Evolutionary conservation across 1,140 invertebrate species (phyloP), one percentile per base, ranked within the genome.

Genomic region (Asbolus verrucosus): DNA sequence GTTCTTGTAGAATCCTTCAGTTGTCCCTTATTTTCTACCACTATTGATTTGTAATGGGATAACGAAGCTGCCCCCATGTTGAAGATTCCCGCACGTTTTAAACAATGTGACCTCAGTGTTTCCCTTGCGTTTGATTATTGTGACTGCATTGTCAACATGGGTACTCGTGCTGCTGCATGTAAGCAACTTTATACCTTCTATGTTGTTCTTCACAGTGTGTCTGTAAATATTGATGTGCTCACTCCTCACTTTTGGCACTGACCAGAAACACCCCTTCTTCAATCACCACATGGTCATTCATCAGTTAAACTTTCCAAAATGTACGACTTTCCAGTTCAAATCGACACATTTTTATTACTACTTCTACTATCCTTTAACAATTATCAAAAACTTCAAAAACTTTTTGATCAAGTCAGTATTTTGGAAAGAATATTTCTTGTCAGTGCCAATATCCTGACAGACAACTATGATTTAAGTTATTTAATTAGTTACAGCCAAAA

Each of bases 401-500:
- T n/a, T n/a, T n/a, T n/a, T 19, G n/a, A 14, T 1, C 14, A 54
- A 54, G 46, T 54, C 21, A 19, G 27, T 54, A 24, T 54, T 54
- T 30, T 54, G 46, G 46, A 54, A 54, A 27, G 46, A 15, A 1
- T 54, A 6, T 11, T 54, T 54, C 46, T 54, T 11, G 46, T 54
- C 46, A 21, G 46, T 54, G 46, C 46, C 46, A 27, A 54, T 2
- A 54, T 11, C 6, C 19, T 6, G 9, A 19, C 9, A 14, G 11
- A 27, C 11, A 11, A n/a, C 27, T 14, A 6, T 27, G n/a, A n/a
- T 11, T 36, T 36, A 54, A 54, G 13, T 54, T 13, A 6, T 33
- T 61, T 27, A 8, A 86, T 75, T 83, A 98, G 96, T 99, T 87
- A 96, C 96, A 73, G 94, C 97, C 74, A 99, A 99, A 87, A 92